Evolutionary conservation across 2,113 vertebrate genomes (phyloP).

Genomic region (Leuciscus idus): DNA sequence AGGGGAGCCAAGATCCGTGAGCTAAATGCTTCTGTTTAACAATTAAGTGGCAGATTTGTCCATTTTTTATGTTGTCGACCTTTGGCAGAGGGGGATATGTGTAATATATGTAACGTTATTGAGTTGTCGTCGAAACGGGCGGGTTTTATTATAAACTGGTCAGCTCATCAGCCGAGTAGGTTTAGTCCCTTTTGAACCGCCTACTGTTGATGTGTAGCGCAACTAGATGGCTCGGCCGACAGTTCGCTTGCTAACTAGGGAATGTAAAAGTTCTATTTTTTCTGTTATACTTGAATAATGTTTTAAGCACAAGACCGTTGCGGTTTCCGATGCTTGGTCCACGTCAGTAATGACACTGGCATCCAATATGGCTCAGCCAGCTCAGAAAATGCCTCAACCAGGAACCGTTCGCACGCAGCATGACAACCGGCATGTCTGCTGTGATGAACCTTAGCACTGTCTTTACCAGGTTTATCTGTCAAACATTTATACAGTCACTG

Average conservation of each 20-base stretch:
- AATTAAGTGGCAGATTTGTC: neutral
- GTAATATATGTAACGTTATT: neutral
- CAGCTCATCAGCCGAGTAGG: slow-evolving; percentile 5
- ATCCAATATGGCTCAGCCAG: slow-evolving; percentile 1
- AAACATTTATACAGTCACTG: neutral
- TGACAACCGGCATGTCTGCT: slow-evolving; percentile 57
- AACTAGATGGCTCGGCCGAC: neutral
- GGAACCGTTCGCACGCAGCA: slow-evolving; percentile 63
- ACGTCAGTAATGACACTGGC: slow-evolving; percentile 17
- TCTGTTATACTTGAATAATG: neutral
- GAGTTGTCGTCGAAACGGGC: slow-evolving; percentile 18
- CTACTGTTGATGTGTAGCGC: slow-evolving; percentile 26
- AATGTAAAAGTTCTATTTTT: neutral
- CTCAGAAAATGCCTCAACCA: slow-evolving; percentile 40
- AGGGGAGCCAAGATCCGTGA: slow-evolving; percentile 63
- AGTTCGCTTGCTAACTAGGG: neutral
- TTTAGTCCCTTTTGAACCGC: slow-evolving; percentile 35
- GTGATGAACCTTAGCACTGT: neutral
- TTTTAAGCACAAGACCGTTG: neutral
- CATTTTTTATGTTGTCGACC: neutral
- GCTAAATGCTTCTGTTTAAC: slow-evolving; percentile 17
- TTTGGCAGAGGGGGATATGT: neutral
- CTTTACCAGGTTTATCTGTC: neutral
- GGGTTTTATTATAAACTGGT: neutral
- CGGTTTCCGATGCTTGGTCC: neutral